phyloP scores from a whole-genome alignment of 2,888 invertebrate species.

The Synanthedon myopaeformis region DNA sequence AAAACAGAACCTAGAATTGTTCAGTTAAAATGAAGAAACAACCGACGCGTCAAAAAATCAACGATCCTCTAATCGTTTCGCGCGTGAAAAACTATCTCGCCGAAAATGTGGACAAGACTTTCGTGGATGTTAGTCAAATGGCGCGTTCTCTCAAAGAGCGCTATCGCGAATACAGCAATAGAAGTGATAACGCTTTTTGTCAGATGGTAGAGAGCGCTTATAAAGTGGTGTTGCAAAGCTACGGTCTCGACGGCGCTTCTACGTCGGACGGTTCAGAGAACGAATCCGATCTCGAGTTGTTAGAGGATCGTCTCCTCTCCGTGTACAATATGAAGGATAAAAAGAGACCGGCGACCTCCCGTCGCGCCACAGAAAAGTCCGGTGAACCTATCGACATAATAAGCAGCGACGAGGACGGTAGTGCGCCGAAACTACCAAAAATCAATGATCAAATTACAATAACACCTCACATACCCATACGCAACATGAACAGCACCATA shows the following conservation, averaged over 20 bases:
- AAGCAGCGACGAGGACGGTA: slow-evolving; percentile 54
- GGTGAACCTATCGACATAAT: slow-evolving; percentile 61
- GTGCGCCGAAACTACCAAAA: slow-evolving; percentile 59
- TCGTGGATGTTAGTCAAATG: slow-evolving; percentile 86
- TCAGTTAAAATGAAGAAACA: slow-evolving; percentile 57
- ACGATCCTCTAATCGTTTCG: slow-evolving; percentile 70
- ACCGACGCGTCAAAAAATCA: slow-evolving; percentile 56
- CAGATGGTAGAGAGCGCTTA: slow-evolving; percentile 82
- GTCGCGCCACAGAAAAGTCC: slow-evolving; percentile 46
- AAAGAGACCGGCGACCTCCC: slow-evolving; percentile 46
- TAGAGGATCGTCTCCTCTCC: slow-evolving; percentile 72
- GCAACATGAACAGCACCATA: slow-evolving; percentile 30
- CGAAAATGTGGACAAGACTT: slow-evolving; percentile 82
- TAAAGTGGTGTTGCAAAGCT: slow-evolving; percentile 77
- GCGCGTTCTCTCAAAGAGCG: slow-evolving; percentile 81
- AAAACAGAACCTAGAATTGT: slow-evolving; percentile 1
- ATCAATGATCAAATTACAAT: slow-evolving; percentile 63
- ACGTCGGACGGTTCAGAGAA: slow-evolving; percentile 72
- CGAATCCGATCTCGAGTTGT: slow-evolving; percentile 77
- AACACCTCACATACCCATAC: slow-evolving; percentile 51
- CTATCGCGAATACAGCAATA: slow-evolving; percentile 81
- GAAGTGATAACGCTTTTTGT: slow-evolving; percentile 84
- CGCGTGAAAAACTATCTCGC: slow-evolving; percentile 81
- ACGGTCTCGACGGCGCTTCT: slow-evolving; percentile 72
- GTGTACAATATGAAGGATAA: slow-evolving; percentile 66